Evolutionary conservation across 2,888 invertebrate species (phyloP), one percentile per base, ranked within the genome.

Genomic region (Azorinus chamasolen): DNA sequence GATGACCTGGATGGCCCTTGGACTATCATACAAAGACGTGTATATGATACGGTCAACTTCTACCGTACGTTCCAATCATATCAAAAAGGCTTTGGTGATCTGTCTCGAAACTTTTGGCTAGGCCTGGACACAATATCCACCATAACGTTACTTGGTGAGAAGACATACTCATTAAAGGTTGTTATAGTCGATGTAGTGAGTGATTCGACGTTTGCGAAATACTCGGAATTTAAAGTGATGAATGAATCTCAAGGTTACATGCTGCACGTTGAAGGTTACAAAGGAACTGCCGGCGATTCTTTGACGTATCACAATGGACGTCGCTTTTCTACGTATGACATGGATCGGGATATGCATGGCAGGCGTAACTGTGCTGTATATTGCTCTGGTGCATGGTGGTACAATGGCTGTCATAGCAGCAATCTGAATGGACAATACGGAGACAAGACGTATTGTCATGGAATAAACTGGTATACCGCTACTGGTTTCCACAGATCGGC

Each of bases 341-440:
- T 41, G 14, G 68, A 73, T 53, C 41, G 59, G 20, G 68, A 68
- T 43, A 18, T 27, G 27, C 0, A 20, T 20, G 12, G 8, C 4
- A n/a, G n/a, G n/a, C 16, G 1, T 0, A 65, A 76, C 54, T 78
- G 78, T 27, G 64, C 73, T 22, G 14, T 5, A 5, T 6, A 10
- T 14, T 69, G 25, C 24, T 16, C 16, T 6, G 72, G 78, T n/a
- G 78, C 53, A 3, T 73, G 78, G 78, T 78, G 78, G 78, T 72
- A 72, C 20, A 32, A 50, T 14, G 2, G 2, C 0, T 78, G 78
- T 25, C 66, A 71, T 20, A 3, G 1, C 2, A 55, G 62, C 0
- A 76, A 76, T 37, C 45, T 76, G n/a, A 76, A 76, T 43, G 76
- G 76, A 10, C 12, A 27, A 10, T 76, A 76, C 20, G 65, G 55